Evolutionary conservation across 1,140 invertebrate genomes (phyloP), one percentile per base, ranked within the genome.

Genomic region (Papilio dardanus): DNA sequence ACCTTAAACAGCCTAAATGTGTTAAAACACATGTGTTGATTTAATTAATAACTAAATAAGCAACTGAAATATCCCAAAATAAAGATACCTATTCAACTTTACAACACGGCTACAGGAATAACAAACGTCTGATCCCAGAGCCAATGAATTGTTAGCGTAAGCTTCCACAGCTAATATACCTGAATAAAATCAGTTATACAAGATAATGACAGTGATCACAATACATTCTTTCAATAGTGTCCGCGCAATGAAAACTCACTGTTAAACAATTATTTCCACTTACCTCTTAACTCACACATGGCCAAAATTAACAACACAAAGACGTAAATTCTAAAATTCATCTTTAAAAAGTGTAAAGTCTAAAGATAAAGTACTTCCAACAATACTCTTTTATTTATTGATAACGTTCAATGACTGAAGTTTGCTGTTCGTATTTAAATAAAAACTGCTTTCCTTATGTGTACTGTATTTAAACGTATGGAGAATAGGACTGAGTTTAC

Each of bases 371-470:
- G 2, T 35, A 69, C 67, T 40, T 68, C 33, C 67, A 12, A 19
- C n/a, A 42, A 69, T 24, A 69, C 67, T 37, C 67, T 40, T 69
- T 40, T 69, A 24, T 69, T 24, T 69, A 24, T 40, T 19, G 67
- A 69, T 69, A 37, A 69, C 35, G 67, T 24, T 69, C n/a, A 69
- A 30, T 7, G 21, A 40, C 12, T 42, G 67, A 69, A 69, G 67
- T 69, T 35, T 69, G 67, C 67, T 40, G n/a, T 24, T 69, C 19
- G 33, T 42, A 40, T 69, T 42, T 40, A 35, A 69, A 69, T 40
- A 35, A 69, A 69, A 69, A 37, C 31, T 40, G 5, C 19, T 69
- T 69, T 69, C 35, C 31, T 42, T 69, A 21, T 37, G 67, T 69
- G n/a, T 21, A 19, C 33, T 21, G 31, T 69, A 37, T 69, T 19